Conservation (phyloP, 2,113 vertebrate species). For the Neogobius melanostomus region DNA sequence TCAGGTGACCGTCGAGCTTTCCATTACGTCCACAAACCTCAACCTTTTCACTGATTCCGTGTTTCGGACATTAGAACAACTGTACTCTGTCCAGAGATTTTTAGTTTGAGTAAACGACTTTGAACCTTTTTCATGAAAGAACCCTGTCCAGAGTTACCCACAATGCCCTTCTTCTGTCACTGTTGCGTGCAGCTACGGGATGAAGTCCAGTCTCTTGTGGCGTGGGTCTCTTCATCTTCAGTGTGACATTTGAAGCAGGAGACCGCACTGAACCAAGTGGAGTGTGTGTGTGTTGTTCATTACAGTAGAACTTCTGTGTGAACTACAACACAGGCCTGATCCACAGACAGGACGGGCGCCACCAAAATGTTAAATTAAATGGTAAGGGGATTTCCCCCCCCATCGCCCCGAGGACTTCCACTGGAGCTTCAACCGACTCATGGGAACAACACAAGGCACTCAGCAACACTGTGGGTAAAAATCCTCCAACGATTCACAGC, state of each 20-base stretch:
- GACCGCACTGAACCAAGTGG: conserved; percentile 39
- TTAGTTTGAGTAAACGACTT: not conserved
- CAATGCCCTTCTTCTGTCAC: conserved; percentile 2
- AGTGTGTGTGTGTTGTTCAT: conserved; percentile 44
- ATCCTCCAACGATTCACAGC: no score
- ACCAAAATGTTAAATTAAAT: conserved; percentile 6
- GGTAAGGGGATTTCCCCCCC: conserved; percentile 36
- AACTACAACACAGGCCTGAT: conserved; percentile 20
- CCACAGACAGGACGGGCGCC: conserved; percentile 21
- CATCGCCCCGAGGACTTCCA: not conserved
- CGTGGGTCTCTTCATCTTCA: conserved; percentile 34
- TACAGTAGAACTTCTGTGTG: conserved; percentile 38
- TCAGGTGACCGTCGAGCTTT: not conserved
- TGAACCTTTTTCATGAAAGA: not conserved
- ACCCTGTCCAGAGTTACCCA: not conserved
- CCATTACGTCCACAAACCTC: not conserved
- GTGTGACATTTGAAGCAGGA: conserved; percentile 46
- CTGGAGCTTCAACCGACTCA: conserved; percentile 2
- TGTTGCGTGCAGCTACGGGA: conserved; percentile 9
- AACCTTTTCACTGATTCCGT: no score
- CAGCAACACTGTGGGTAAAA: not conserved
- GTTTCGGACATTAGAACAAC: no score
- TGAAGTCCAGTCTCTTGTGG: conserved; percentile 44
- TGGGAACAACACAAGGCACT: not conserved
- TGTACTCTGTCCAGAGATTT: not conserved